Conservation (phyloP, 2,113 vertebrate genomes). For the Delphinus delphis region DNA sequence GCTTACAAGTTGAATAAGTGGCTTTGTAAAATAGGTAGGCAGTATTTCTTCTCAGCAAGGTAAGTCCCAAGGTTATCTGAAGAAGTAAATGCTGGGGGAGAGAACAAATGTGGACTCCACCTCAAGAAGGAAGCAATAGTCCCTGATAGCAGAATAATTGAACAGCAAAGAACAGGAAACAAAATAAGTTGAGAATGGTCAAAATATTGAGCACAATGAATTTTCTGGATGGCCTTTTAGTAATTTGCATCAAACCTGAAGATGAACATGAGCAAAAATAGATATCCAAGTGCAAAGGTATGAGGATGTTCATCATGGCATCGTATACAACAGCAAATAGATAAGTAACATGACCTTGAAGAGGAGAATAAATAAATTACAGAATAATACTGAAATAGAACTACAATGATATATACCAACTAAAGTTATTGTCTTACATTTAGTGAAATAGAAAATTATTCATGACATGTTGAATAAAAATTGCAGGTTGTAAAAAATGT, state of each 20-base stretch:
- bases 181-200: not conserved
- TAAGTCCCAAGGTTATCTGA: conserved; percentile 6
- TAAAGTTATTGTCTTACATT: not conserved
- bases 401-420: not conserved
- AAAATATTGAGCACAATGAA: not conserved
- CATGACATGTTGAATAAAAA: not conserved
- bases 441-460: not conserved
- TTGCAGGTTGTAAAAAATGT: not conserved
- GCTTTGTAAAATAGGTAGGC: not conserved
- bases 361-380: not conserved
- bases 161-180: not conserved
- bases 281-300: not conserved
- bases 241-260: not conserved
- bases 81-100: not conserved
- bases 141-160: not conserved
- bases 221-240: not conserved
- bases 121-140: not conserved
- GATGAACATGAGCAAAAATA: not conserved
- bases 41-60: not conserved
- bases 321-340: not conserved
- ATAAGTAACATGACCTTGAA: not conserved
- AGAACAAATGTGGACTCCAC: not conserved
- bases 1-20: conserved; percentile 38
- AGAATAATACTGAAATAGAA: not conserved
- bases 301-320: not conserved